phyloP scores from a whole-genome alignment of 2,797 vertebrate genomes.

The Simalia tracyae region DNA sequence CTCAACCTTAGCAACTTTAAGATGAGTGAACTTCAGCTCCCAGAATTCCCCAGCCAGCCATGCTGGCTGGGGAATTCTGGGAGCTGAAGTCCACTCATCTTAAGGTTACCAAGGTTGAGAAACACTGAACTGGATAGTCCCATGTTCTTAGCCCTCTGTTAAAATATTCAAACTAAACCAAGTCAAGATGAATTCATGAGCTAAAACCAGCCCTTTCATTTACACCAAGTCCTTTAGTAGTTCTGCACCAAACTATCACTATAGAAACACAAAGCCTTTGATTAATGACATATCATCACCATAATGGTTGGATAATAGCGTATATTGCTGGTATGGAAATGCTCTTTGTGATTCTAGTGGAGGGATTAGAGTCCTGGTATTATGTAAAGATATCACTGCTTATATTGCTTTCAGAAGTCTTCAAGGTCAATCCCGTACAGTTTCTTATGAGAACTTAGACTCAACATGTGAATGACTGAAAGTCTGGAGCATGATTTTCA shows the following conservation, averaged over 20 bases:
- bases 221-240: background rate
- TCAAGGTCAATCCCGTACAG: background rate
- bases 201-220: background rate
- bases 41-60: too few species aligned
- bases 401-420: background rate
- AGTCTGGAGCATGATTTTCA: conserved; percentile 26
- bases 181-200: background rate
- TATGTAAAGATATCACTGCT: too few species aligned
- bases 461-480: background rate
- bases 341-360: background rate
- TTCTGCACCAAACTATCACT: background rate
- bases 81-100: too few species aligned
- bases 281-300: background rate
- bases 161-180: background rate
- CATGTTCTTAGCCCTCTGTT: background rate
- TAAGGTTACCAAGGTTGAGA: too few species aligned
- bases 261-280: background rate
- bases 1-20: too few species aligned
- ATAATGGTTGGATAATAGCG: background rate
- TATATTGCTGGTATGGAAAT: background rate
- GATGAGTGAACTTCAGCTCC: too few species aligned
- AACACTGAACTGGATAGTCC: background rate
- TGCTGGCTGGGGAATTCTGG: too few species aligned
- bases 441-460: background rate
- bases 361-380: background rate